Base-by-base conservation (phyloP, 2,888 invertebrate species). In the Aspidapion aeneum region DNA sequence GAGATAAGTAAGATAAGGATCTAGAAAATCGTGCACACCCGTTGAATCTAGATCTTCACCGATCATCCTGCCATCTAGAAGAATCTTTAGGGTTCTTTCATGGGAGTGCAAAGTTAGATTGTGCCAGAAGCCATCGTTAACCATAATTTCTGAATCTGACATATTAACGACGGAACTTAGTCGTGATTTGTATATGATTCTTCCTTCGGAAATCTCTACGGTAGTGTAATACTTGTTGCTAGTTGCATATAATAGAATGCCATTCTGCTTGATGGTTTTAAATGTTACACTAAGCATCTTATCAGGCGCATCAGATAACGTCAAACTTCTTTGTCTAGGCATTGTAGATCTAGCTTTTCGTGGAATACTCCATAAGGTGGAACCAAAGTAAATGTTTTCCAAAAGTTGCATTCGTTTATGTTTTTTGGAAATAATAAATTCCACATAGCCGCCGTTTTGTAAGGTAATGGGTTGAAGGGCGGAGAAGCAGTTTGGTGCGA, bases 121-220 rank as follows among this genome's bases (percentile, higher is more conserved):
- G 77, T 96, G 96, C 96, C 96, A 96, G 59, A 84, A 84, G 2
- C 96, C 95, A 81, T 96, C 94, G 12, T 89, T 84, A 1, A 95
- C 81, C 55, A 79, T 81, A 52, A 85, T 83, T 68, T 86, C 84
- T 1, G 83, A 77, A 65, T 90, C 87, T 1, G 90, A 92, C 91
- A 95, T 93, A 74, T 94, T 94, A 0, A 95, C 90, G 0, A 90
- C 81, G 5, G 87, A 85, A 60, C 90, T 90, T 71, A 93, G 86
- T 75, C 90, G 87, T 1, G 95, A 94, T 22, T 87, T 88, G 74
- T 95, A 96, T 48, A 87, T 83, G 22, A 96, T 81, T 74, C 89
- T 89, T 1, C 94, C 94, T 66, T 87, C 86, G 52, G 86, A 81
- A 19, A 96, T 78, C 81, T 94, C 91, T 63, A 96, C 83, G 1